A percentile compares a stretch with the other conserved stretches of the same genome.
Evolutionary conservation across 2,113 vertebrate genomes (phyloP).

Genomic region (Lepus europaeus): DNA sequence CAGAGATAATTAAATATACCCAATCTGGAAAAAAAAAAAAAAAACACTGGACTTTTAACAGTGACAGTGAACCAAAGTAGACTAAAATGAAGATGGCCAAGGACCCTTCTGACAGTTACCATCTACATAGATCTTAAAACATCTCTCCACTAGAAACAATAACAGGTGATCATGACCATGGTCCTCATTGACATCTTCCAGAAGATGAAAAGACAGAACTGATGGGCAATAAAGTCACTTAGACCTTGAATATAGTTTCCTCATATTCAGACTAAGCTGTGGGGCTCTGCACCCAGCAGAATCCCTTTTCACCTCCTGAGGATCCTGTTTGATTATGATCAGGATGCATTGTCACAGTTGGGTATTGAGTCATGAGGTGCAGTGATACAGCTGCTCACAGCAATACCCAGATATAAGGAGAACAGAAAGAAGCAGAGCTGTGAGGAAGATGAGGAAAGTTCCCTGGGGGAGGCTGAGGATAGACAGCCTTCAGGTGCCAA

Average conservation of each 20-base stretch:
- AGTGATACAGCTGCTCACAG: neutral
- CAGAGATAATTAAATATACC: conserved; percentile 19
- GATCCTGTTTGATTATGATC: neutral
- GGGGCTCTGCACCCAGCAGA: neutral
- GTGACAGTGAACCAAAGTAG: neutral
- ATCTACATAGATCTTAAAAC: neutral
- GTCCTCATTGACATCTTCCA: neutral
- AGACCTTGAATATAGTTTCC: neutral
- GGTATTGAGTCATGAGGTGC: neutral
- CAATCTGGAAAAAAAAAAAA: neutral
- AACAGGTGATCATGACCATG: neutral
- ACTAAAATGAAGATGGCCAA: neutral
- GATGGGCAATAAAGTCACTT: neutral
- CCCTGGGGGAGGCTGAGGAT: neutral
- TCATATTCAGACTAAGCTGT: neutral
- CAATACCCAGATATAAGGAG: neutral
- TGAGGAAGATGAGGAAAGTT: neutral
- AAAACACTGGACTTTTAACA: neutral
- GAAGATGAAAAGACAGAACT: neutral
- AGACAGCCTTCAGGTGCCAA: neutral
- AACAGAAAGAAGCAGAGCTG: neutral
- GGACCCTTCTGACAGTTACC: neutral
- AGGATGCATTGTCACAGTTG: neutral
- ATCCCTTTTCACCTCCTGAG: neutral
- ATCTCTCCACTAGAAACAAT: neutral